Evolutionary conservation across 2,888 invertebrate genomes (phyloP), one percentile per base, ranked within the genome.

Genomic region (Meiosimyza decipiens): DNA sequence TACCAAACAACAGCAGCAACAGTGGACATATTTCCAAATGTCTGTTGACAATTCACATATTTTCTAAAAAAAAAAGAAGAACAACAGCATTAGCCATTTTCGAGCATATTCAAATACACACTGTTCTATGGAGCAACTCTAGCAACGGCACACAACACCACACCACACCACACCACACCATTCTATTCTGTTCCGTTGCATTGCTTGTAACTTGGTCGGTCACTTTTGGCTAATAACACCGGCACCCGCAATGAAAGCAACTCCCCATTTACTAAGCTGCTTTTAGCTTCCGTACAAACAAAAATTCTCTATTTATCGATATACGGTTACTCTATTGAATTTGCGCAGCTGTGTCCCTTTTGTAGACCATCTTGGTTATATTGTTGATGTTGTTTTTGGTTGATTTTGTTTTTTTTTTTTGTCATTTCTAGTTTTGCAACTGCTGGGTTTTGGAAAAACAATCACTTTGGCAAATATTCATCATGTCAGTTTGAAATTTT

Each of bases 391-490:
- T 59, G 12, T 47, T 57, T 57, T 57, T 50, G 49, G 49, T 68
- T 60, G 7, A 0, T 59, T 49, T 12, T 57, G 50, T 22, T 22
- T 6, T 3, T 47, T 22, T 22, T 18, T 57, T 59, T 16, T 52
- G 65, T 51, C 28, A 22, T 51, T 65, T 51, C 18, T 52, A 28
- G 16, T 52, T 7, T 66, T 16, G 54, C 22, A n/a, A 33, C 54
- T 50, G 68, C 50, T 70, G 52, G 22, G 15, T 47, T 49, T 49
- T 80, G 80, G 78, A 80, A 81, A 80, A 82, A 80, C 83, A 83
- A 82, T 82, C 82, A 81, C 81, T 82, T 81, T 80, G 78, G 82
- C 81, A 83, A 83, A 82, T 83, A 83, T 82, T 82, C 83, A 81
- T 82, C 81, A 83, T 80, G 76, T 80, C 77, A 76, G 18, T 18